Conservation (phyloP, 2,797 vertebrate genomes). For the Eidolon dupreanum region DNA sequence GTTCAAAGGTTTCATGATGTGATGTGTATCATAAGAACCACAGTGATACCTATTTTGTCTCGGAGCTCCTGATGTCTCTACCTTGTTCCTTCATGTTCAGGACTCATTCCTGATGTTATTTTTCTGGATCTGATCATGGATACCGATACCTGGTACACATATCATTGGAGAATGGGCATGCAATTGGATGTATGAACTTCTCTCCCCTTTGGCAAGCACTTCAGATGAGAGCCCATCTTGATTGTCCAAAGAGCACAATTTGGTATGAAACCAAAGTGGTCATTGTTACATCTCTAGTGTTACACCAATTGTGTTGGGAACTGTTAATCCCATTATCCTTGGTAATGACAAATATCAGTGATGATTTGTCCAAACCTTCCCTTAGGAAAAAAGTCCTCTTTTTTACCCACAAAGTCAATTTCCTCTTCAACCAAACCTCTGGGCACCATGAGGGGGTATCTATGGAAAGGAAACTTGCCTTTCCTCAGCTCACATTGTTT, state of each 20-base stretch:
- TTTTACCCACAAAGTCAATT: background rate
- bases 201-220: background rate
- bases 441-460: background rate
- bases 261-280: background rate
- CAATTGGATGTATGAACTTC: background rate
- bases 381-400: background rate
- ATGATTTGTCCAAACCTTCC: background rate
- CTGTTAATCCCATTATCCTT: background rate
- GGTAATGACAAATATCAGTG: background rate
- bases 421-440: background rate
- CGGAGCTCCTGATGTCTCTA: background rate
- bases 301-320: background rate
- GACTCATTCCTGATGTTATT: background rate
- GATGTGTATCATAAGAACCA: background rate
- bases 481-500: background rate
- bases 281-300: background rate
- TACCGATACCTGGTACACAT: background rate
- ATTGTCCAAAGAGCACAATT: background rate
- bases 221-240: background rate
- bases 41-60: background rate
- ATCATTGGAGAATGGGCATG: background rate
- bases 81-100: background rate
- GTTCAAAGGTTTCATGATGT: background rate
- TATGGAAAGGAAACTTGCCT: background rate
- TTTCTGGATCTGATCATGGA: background rate